Conservation (phyloP, 2,888 invertebrate genomes). For the Dilophus febrilis region DNA sequence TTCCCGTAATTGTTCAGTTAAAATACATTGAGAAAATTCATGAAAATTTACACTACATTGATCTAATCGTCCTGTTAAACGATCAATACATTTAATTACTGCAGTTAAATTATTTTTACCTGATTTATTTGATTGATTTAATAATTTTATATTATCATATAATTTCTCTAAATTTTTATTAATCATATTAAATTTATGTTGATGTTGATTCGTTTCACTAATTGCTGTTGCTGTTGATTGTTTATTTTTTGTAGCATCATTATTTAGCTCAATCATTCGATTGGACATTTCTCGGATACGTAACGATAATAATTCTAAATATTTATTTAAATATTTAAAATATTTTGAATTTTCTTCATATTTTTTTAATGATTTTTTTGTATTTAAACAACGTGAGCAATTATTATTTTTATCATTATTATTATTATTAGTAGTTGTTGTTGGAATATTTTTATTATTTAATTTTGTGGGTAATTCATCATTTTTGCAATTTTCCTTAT, state of each 20-base stretch:
- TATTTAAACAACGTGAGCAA: too few species aligned
- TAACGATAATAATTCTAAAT: constrained; percentile 17
- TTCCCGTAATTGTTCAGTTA: not conserved
- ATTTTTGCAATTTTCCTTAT: too few species aligned
- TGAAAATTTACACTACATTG: constrained; percentile 18
- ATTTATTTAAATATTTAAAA: constrained; percentile 18
- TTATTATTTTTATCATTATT: not conserved
- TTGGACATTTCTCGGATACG: constrained; percentile 18
- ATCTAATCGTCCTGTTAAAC: constrained; percentile 17
- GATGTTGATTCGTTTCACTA: not conserved
- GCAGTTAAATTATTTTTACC: constrained; percentile 15
- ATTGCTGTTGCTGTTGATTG: not conserved
- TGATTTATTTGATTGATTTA: constrained; percentile 15
- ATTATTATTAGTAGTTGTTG: not conserved
- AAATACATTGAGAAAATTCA: constrained; percentile 12
- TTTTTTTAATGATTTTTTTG: too few species aligned
- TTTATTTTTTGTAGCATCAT: constrained; percentile 2
- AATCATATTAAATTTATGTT: constrained; percentile 11
- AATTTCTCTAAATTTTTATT: constrained; percentile 18
- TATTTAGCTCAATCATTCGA: constrained; percentile 14
- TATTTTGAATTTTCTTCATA: constrained; percentile 5
- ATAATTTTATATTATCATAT: constrained; percentile 15
- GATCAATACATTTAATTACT: constrained; percentile 16
- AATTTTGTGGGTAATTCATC: too few species aligned
- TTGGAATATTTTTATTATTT: too few species aligned